A percentile compares a stretch with the other conserved stretches of the same genome.
These are phyloP conservation scores for Anomalospiza imberbis DNA, from an alignment of 2,797 vertebrate species.

Conservation along the genomic window DNA sequence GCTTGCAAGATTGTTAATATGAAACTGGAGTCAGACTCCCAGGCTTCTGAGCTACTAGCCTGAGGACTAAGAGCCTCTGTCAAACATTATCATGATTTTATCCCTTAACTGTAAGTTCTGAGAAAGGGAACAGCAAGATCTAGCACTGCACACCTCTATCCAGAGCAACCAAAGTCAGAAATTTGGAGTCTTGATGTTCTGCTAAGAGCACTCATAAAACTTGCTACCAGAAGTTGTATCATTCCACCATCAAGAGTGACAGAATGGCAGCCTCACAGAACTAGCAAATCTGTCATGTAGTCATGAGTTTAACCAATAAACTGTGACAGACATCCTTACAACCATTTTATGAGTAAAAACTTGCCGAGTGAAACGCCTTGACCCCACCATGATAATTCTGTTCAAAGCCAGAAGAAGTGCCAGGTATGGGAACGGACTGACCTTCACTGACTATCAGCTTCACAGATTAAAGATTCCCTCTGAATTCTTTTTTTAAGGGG, in stretches of 20 bases:
- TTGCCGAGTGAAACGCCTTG: neutral
- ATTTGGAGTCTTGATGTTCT: neutral
- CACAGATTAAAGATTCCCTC: conserved; percentile 3
- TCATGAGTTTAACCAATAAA: neutral
- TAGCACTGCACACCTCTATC: neutral
- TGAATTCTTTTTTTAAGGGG: neutral
- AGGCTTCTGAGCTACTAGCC: neutral
- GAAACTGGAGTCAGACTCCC: neutral
- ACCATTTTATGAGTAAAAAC: neutral
- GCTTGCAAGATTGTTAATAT: neutral
- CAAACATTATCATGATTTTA: neutral
- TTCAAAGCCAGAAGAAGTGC: neutral
- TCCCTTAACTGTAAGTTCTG: neutral
- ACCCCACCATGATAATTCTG: neutral
- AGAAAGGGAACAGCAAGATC: neutral
- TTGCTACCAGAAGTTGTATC: neutral
- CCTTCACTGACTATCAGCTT: neutral
- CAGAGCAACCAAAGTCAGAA: neutral
- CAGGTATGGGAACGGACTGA: neutral
- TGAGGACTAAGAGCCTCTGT: neutral
- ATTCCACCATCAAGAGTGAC: neutral
- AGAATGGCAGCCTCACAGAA: neutral
- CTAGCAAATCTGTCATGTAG: neutral
- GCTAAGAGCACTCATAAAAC: neutral
- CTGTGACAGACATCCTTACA: neutral